Percentiles rank a stretch among this genome's conserved stretches.
Evolutionary conservation across 2,113 vertebrate species (phyloP).

Genomic region (Rhinichthys klamathensis): DNA sequence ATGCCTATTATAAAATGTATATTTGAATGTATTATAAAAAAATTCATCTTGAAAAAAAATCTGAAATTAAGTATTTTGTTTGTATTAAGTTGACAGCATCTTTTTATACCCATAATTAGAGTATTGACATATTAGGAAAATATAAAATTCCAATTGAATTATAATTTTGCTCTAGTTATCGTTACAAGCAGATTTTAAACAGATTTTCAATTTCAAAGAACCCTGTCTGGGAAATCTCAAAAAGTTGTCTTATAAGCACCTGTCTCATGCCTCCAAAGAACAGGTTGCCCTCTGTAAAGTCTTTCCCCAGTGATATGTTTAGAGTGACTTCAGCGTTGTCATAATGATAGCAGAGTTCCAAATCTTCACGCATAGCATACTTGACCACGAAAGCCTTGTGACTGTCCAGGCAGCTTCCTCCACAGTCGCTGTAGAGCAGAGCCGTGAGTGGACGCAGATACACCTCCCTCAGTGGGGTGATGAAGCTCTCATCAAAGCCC

Average conservation of each 20-base stretch:
- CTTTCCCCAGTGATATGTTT: slow-evolving; percentile 89
- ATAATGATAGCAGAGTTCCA: slow-evolving; percentile 89
- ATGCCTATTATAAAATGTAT: neutral
- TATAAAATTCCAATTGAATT: too few relatives aligned
- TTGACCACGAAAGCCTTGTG: slow-evolving; percentile 95
- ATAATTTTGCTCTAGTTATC: too few relatives aligned
- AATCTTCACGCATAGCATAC: slow-evolving; percentile 83
- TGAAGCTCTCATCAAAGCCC: slow-evolving; percentile 85
- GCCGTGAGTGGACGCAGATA: slow-evolving; percentile 82
- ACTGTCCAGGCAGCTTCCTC: slow-evolving; percentile 85
- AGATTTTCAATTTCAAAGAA: too few relatives aligned
- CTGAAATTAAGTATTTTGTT: neutral
- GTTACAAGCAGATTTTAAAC: too few relatives aligned
- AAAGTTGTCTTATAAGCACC: slow-evolving; percentile 68
- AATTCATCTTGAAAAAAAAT: neutral
- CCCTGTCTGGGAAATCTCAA: neutral
- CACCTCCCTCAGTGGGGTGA: slow-evolving; percentile 86
- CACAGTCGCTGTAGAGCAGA: slow-evolving; percentile 86
- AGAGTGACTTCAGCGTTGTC: slow-evolving; percentile 95
- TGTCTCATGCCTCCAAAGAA: slow-evolving; percentile 91
- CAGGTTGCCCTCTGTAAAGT: slow-evolving; percentile 88
- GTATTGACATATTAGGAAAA: neutral
- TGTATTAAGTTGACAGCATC: neutral
- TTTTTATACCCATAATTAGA: neutral
- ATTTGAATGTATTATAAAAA: neutral